Percentiles rank a stretch among this genome's conserved stretches.
phyloP scores from a whole-genome alignment of 1,140 invertebrate species.

The Drosophila ficusphila region DNA sequence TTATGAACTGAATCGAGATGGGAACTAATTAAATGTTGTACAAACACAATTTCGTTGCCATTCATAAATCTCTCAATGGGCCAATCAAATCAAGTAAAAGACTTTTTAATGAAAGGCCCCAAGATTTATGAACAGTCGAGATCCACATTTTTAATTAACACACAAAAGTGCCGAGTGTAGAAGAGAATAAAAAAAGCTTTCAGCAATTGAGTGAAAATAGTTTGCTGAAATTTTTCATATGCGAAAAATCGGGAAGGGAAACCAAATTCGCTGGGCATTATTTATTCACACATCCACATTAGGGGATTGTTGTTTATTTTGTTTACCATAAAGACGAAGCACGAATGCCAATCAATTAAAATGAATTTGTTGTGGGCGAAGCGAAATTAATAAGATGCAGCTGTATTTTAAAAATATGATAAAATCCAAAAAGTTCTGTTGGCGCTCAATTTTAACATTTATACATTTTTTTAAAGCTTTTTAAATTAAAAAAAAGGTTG shows the following conservation, averaged over 20 bases:
- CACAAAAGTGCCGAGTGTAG: slow-evolving; percentile 13
- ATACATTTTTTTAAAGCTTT: not conserved
- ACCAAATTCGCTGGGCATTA: not conserved
- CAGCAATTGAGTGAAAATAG: slow-evolving; percentile 40
- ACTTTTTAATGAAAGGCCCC: slow-evolving; percentile 56
- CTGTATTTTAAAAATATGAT: not conserved
- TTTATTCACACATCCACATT: slow-evolving; percentile 55
- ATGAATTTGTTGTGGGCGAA: slow-evolving; percentile 24
- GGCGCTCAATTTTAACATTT: no score
- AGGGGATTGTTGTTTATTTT: slow-evolving; percentile 42
- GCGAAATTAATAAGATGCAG: slow-evolving; percentile 24
- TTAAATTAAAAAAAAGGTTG: no score
- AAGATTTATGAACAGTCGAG: slow-evolving; percentile 45
- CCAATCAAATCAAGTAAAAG: slow-evolving; percentile 51
- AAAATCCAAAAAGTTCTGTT: no score
- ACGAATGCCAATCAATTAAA: slow-evolving; percentile 33
- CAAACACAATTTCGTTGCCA: slow-evolving; percentile 37
- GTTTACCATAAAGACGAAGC: slow-evolving; percentile 19
- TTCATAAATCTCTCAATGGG: slow-evolving; percentile 68
- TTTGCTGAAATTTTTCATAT: slow-evolving; percentile 25
- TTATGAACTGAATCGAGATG: slow-evolving; percentile 7
- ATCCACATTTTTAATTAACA: slow-evolving; percentile 54
- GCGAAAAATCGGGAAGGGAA: slow-evolving; percentile 1
- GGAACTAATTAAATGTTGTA: slow-evolving; percentile 56
- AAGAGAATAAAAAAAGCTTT: slow-evolving; percentile 16